A percentile compares a stretch with the other conserved stretches of the same genome.
Evolutionary conservation across 2,888 invertebrate species (phyloP).

Genomic region (Ypsolopha sequella): DNA sequence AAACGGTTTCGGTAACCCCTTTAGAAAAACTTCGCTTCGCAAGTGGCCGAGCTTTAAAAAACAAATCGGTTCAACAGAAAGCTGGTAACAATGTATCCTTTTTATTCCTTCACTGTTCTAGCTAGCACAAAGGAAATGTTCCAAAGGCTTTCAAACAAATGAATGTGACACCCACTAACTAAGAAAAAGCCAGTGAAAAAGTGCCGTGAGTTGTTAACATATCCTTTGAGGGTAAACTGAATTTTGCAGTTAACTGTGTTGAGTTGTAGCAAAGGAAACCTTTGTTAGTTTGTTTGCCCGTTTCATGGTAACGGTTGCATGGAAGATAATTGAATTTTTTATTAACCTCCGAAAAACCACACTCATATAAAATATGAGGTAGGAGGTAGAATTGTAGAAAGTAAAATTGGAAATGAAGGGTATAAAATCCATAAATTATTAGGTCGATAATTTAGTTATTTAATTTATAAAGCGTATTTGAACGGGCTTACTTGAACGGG

Average conservation of each 20-base stretch:
- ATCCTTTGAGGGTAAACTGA: neutral
- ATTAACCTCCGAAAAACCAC: too few relatives aligned
- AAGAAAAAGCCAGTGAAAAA: neutral
- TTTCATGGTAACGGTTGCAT: neutral
- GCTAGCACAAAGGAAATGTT: neutral
- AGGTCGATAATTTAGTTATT: too few relatives aligned
- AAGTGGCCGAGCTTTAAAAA: neutral
- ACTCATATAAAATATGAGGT: too few relatives aligned
- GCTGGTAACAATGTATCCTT: neutral
- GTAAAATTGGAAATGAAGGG: too few relatives aligned
- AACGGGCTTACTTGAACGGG: too few relatives aligned
- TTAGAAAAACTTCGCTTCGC: neutral
- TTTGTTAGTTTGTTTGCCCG: neutral
- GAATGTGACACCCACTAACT: conserved; percentile 1
- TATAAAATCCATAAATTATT: too few relatives aligned
- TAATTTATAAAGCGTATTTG: too few relatives aligned
- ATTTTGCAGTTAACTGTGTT: neutral
- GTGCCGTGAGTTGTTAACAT: neutral
- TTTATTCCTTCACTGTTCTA: neutral
- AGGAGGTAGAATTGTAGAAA: too few relatives aligned
- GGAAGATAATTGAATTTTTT: too few relatives aligned
- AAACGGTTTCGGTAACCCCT: too few relatives aligned
- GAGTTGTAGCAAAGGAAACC: too few relatives aligned
- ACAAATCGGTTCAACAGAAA: conserved; percentile 1
- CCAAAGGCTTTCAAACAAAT: conserved; percentile 1